These are phyloP conservation scores for Eubasilissa regina DNA, from an alignment of 1,140 invertebrate species.

Conservation along the genomic window DNA sequence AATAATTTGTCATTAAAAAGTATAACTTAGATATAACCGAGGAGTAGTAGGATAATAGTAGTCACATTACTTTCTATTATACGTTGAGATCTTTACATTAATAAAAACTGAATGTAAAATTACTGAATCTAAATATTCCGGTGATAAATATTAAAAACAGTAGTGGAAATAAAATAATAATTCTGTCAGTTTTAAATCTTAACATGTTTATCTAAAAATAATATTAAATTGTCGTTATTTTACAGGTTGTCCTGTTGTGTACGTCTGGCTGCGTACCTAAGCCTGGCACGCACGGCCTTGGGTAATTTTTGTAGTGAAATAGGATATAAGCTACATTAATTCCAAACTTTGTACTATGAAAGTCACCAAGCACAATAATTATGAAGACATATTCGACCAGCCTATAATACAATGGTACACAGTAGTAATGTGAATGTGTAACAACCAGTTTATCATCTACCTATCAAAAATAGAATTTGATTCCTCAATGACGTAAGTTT, in stretches of 20 bases:
- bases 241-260: too few species aligned
- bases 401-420: conserved; percentile 17
- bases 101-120: neutral
- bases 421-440: conserved; percentile 42
- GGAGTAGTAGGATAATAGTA: too few species aligned
- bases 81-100: conserved; percentile 29
- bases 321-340: conserved; percentile 5
- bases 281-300: too few species aligned
- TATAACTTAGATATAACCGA: conserved; percentile 23
- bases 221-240: too few species aligned
- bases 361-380: too few species aligned
- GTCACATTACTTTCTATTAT: neutral
- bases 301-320: neutral
- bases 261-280: too few species aligned
- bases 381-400: too few species aligned
- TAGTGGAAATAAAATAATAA: too few species aligned
- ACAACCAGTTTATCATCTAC: conserved; percentile 56
- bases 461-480: conserved; percentile 59
- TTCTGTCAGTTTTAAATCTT: too few species aligned
- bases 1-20: conserved; percentile 13
- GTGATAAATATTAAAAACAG: too few species aligned
- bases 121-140: too few species aligned
- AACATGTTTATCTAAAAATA: too few species aligned
- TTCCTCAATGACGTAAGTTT: conserved; percentile 51
- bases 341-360: neutral